A percentile compares a stretch with the other conserved stretches of the same genome.
These are phyloP conservation scores for Macropis europaea DNA, from an alignment of 2,888 invertebrate genomes.

Conservation along the genomic window DNA sequence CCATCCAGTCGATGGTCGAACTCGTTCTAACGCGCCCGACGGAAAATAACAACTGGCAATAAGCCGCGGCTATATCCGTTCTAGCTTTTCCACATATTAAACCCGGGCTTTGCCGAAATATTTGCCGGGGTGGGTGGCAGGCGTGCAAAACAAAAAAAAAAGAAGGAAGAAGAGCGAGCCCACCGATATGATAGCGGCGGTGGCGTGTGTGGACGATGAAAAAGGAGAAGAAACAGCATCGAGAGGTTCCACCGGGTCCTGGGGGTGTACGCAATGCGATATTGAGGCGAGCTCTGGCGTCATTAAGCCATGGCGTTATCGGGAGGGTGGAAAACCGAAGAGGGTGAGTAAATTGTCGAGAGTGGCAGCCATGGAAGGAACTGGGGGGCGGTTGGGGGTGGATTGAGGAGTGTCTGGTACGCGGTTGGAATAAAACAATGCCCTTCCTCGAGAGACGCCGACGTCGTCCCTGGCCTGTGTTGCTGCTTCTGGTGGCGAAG, in stretches of 20 bases:
- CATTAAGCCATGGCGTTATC: conserved; percentile 69
- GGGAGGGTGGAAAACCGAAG: conserved; percentile 49
- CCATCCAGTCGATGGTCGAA: conserved; percentile 21
- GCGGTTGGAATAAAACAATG: conserved; percentile 79
- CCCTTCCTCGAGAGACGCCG: conserved; percentile 73
- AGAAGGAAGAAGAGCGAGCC: conserved; percentile 2
- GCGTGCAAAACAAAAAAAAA: conserved; percentile 18
- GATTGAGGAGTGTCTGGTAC: conserved; percentile 77
- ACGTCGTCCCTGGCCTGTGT: conserved; percentile 50
- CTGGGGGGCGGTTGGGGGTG: conserved; percentile 60
- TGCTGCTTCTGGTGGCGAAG: conserved; percentile 44
- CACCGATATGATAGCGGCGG: neutral
- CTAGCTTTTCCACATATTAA: conserved; percentile 76
- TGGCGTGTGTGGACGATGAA: neutral
- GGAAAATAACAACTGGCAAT: conserved; percentile 75
- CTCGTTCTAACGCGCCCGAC: conserved; percentile 49
- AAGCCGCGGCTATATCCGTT: conserved; percentile 68
- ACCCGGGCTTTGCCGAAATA: conserved; percentile 62
- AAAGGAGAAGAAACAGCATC: conserved; percentile 48
- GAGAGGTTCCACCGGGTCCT: conserved; percentile 31
- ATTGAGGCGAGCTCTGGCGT: conserved; percentile 69
- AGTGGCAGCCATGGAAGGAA: conserved; percentile 70
- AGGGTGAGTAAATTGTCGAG: conserved; percentile 74
- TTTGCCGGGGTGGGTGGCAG: conserved; percentile 43
- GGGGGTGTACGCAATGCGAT: conserved; percentile 65